A percentile compares a stretch with the other conserved stretches of the same genome.
Evolutionary conservation across 2,888 invertebrate species (phyloP).

Genomic region (Cerceris ruficornis): DNA sequence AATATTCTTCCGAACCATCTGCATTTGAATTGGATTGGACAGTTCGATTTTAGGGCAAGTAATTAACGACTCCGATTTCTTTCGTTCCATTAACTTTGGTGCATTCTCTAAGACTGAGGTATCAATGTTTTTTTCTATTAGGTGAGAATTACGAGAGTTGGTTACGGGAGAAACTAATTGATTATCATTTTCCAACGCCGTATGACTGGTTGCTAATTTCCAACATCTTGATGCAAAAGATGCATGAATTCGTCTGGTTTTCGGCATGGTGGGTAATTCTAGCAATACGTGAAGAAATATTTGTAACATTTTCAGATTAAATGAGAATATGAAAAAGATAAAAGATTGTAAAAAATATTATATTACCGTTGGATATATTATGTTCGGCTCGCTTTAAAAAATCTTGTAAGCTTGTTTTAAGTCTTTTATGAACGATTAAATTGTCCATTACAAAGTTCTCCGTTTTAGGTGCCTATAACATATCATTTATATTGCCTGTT

Average conservation of each 20-base stretch:
- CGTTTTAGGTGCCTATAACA: slow-evolving; percentile 17
- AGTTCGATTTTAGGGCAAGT: slow-evolving; percentile 19
- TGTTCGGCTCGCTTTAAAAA: slow-evolving; percentile 66
- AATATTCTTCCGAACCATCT: slow-evolving; percentile 23
- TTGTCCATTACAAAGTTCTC: slow-evolving; percentile 34
- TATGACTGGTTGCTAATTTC: slow-evolving; percentile 29
- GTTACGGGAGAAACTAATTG: slow-evolving; percentile 10
- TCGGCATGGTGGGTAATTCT: slow-evolving; percentile 56
- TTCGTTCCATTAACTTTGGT: slow-evolving; percentile 12
- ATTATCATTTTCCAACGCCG: slow-evolving; percentile 30
- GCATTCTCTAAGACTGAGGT: not conserved
- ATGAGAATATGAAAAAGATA: slow-evolving; percentile 12
- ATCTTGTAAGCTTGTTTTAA: slow-evolving; percentile 64
- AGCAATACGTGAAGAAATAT: slow-evolving; percentile 4
- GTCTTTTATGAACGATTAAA: slow-evolving; percentile 54
- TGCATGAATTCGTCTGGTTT: slow-evolving; percentile 30
- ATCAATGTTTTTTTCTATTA: not conserved
- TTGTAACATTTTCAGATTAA: slow-evolving; percentile 27
- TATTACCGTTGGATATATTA: slow-evolving; percentile 40
- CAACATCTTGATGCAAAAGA: slow-evolving; percentile 15
- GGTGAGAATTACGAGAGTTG: not conserved
- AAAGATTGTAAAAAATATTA: slow-evolving; percentile 9
- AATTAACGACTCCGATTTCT: slow-evolving; percentile 5
- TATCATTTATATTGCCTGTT: not conserved
- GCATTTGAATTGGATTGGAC: not conserved